phyloP scores from a whole-genome alignment of 2,113 vertebrate species.

The Lepisosteus oculatus region DNA sequence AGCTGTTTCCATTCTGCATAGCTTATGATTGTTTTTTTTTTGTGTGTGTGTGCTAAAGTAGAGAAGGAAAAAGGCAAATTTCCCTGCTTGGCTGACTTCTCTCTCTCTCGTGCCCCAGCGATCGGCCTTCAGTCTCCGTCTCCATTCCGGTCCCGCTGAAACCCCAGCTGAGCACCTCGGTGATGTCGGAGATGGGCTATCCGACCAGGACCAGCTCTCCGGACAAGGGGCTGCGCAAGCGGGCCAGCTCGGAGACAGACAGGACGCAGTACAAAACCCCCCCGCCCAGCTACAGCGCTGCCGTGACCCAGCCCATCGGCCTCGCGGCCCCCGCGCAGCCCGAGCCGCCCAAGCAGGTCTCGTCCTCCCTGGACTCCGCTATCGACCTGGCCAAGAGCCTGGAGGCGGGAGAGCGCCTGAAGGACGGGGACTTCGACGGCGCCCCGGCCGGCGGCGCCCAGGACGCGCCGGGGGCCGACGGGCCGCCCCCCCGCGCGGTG shows the following conservation, averaged over 20 bases:
- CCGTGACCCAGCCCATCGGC: constrained; percentile 52
- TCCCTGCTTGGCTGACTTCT: constrained; percentile 8
- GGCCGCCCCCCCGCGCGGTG: constrained; percentile 32
- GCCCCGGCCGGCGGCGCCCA: constrained; percentile 30
- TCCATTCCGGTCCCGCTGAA: constrained; percentile 86
- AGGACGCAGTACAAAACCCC: constrained; percentile 73
- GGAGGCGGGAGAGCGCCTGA: constrained; percentile 40
- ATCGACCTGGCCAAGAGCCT: constrained; percentile 55
- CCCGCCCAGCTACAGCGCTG: constrained; percentile 72
- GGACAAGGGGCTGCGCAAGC: constrained; percentile 77
- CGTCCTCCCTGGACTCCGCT: constrained; percentile 74
- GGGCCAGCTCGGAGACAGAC: constrained; percentile 78
- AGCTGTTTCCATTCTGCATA: constrained; percentile 38
- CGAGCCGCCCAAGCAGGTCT: constrained; percentile 50
- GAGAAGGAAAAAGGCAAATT: no score
- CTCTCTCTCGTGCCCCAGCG: constrained; percentile 60
- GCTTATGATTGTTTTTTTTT: background rate
- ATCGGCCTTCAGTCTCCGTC: constrained; percentile 78
- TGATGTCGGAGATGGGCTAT: constrained; percentile 63
- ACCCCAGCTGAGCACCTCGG: constrained; percentile 68
- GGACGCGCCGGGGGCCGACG: constrained; percentile 12
- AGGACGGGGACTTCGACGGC: constrained; percentile 30
- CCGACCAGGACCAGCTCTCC: constrained; percentile 73
- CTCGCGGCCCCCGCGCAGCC: constrained; percentile 33
- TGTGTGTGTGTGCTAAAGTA: no score